These are phyloP conservation scores for Papilio glaucus DNA, from an alignment of 1,140 invertebrate species.

Conservation along the genomic window DNA sequence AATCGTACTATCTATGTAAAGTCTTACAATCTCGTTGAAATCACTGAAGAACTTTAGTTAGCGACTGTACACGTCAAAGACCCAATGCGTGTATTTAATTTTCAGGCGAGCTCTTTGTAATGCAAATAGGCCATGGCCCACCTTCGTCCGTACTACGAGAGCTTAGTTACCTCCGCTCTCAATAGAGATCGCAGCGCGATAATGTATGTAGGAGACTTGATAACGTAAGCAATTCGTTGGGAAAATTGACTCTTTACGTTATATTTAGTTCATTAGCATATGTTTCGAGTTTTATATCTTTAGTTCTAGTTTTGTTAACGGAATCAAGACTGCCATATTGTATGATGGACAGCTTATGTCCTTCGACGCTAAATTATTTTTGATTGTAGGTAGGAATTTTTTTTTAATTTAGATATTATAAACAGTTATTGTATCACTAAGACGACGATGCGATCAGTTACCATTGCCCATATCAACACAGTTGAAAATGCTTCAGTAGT, in stretches of 20 bases:
- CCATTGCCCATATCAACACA: no score
- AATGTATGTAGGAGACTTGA: conserved; percentile 23
- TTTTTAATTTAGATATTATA: neutral
- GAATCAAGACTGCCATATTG: no score
- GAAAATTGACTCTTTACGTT: conserved; percentile 20
- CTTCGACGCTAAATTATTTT: no score
- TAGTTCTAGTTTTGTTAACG: no score
- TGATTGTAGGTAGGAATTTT: no score
- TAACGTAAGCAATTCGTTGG: conserved; percentile 7
- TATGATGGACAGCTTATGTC: no score
- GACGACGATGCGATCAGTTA: no score
- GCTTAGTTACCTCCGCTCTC: conserved; percentile 27
- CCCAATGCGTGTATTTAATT: conserved; percentile 35
- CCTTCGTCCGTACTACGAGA: conserved; percentile 25
- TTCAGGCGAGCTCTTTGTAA: conserved; percentile 37
- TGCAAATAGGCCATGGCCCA: conserved; percentile 33
- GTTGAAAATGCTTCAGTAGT: no score
- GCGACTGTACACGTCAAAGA: conserved; percentile 25
- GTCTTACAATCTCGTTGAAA: neutral
- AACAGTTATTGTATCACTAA: no score
- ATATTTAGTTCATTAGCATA: conserved; percentile 22
- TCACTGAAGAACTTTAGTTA: neutral
- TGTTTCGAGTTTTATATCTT: no score
- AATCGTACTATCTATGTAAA: neutral
- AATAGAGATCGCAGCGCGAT: conserved; percentile 33